These are phyloP conservation scores for Pandemis corylana DNA, from an alignment of 2,888 invertebrate species.

Conservation along the genomic window DNA sequence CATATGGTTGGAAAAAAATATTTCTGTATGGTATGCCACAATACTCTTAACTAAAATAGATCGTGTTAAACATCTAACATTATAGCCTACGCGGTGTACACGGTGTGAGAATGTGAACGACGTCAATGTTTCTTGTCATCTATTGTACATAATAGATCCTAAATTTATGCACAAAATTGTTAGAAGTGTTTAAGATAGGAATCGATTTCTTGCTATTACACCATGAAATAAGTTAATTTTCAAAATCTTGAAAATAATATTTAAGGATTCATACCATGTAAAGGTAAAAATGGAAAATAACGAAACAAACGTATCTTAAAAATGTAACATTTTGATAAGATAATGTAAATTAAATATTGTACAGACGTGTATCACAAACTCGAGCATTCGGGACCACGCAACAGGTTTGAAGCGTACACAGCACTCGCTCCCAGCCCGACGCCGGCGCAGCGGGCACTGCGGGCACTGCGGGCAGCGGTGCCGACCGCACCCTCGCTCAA, in stretches of 20 bases:
- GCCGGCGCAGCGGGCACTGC: neutral
- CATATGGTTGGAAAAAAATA: constrained; percentile 7
- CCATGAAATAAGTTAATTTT: neutral
- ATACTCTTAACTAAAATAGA: neutral
- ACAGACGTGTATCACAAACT: constrained; percentile 44
- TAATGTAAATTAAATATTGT: constrained; percentile 36
- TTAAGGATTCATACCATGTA: constrained; percentile 4
- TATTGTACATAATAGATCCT: constrained; percentile 53
- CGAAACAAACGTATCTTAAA: constrained; percentile 6
- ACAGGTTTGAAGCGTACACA: constrained; percentile 14
- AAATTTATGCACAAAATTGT: constrained; percentile 60
- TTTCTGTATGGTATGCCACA: neutral
- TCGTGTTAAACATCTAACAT: neutral
- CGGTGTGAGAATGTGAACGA: constrained; percentile 51
- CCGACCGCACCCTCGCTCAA: constrained; percentile 1
- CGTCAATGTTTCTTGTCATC: constrained; percentile 60
- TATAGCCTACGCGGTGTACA: constrained; percentile 38
- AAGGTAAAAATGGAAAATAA: constrained; percentile 24
- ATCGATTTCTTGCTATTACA: neutral
- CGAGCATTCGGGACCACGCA: constrained; percentile 50
- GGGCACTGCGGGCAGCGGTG: no score
- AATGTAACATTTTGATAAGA: constrained; percentile 19
- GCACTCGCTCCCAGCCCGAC: neutral
- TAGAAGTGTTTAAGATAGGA: constrained; percentile 46
- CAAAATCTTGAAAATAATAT: constrained; percentile 45